These are phyloP conservation scores for Brenthis hecate DNA, from an alignment of 2,888 invertebrate genomes.

Conservation along the genomic window DNA sequence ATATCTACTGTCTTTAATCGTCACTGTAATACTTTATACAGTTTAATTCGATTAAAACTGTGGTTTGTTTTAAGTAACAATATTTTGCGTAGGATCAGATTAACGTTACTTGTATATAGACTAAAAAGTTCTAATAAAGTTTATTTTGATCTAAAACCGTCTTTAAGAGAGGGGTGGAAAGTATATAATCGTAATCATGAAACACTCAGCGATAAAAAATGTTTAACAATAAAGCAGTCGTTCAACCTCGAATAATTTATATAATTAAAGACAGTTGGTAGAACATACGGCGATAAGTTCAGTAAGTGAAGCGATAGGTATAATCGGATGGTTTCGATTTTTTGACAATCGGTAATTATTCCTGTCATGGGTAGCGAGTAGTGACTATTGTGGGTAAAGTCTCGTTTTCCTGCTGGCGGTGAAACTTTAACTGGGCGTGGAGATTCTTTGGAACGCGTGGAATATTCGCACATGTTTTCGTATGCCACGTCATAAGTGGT, in stretches of 20 bases:
- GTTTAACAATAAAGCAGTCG: conserved; percentile 60
- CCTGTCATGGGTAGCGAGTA: conserved; percentile 43
- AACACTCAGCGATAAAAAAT: conserved; percentile 52
- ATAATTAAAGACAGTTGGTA: conserved; percentile 53
- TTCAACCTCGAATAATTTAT: conserved; percentile 56
- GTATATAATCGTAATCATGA: conserved; percentile 32
- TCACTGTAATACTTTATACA: conserved; percentile 11
- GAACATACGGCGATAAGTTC: conserved; percentile 45
- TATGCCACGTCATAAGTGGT: conserved; percentile 51
- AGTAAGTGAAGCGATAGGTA: conserved; percentile 44
- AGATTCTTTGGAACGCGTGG: conserved; percentile 46
- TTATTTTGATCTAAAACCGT: conserved; percentile 25
- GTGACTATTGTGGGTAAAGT: conserved; percentile 58
- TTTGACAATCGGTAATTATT: conserved; percentile 66
- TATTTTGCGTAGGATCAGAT: conserved; percentile 54
- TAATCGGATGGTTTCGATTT: conserved; percentile 54
- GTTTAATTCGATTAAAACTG: conserved; percentile 50
- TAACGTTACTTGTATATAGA: conserved; percentile 49
- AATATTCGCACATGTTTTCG: conserved; percentile 46
- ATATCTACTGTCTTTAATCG: not conserved
- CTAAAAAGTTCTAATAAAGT: conserved; percentile 26
- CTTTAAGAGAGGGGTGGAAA: conserved; percentile 32
- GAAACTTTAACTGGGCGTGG: conserved; percentile 52
- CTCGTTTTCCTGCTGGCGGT: conserved; percentile 71
- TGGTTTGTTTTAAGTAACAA: conserved; percentile 49